These are phyloP conservation scores for Hypomesus transpacificus DNA, from an alignment of 2,113 vertebrate genomes.

Conservation along the genomic window DNA sequence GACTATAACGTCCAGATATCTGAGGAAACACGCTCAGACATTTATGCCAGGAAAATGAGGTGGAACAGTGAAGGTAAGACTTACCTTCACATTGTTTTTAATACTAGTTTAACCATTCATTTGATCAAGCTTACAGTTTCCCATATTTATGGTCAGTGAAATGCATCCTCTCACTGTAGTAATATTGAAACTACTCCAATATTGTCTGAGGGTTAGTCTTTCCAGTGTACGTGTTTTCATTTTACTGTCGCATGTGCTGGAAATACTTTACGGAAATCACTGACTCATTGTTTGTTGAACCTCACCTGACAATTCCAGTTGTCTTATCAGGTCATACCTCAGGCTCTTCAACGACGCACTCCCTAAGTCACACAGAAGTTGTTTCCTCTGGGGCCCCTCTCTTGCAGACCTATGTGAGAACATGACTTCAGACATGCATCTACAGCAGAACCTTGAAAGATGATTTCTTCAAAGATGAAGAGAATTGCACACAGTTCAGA, in stretches of 20 bases:
- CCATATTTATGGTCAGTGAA: too few species aligned
- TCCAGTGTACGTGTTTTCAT: too few species aligned
- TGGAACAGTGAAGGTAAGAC: conserved; percentile 78
- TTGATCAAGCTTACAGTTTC: too few species aligned
- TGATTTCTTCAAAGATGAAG: background rate
- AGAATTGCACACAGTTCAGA: background rate
- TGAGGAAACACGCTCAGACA: conserved; percentile 82
- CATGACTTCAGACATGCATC: conserved; percentile 35
- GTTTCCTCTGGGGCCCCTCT: conserved; percentile 51
- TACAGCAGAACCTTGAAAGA: background rate
- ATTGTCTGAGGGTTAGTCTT: too few species aligned
- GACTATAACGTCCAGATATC: conserved; percentile 86
- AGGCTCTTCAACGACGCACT: conserved; percentile 75
- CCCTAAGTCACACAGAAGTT: conserved; percentile 53
- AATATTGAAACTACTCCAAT: too few species aligned
- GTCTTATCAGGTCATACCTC: conserved; percentile 44
- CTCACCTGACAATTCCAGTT: background rate
- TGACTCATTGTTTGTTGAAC: background rate
- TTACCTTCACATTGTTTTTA: too few species aligned
- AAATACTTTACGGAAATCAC: too few species aligned
- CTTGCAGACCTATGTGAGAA: conserved; percentile 40
- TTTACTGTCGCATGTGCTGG: too few species aligned
- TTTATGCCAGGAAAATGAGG: conserved; percentile 86
- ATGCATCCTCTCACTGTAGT: too few species aligned
- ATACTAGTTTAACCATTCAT: too few species aligned